Base-by-base conservation (phyloP, 92 coral and sea anemone species). In the Galaxea fascicularis region DNA sequence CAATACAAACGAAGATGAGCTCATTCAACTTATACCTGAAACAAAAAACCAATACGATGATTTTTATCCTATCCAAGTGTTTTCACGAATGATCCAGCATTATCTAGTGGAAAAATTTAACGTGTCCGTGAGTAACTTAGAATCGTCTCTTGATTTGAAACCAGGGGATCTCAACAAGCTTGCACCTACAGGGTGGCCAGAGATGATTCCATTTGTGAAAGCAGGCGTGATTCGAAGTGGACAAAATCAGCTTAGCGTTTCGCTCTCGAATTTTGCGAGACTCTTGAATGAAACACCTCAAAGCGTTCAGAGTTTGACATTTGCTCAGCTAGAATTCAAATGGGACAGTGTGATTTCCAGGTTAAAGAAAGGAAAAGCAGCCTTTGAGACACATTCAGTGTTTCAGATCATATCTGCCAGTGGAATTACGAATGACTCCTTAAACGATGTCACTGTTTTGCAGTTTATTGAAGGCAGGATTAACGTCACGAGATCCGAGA, bases 101-200 rank as follows among this genome's bases (percentile, higher is more conserved):
- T 65, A 53, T 58, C 74, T 73, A 41, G 70, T 27, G 0, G 86
- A 21, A 1, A 88, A 77, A 60, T 83, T 88, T 30, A 75, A n/a
- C 18, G 65, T 83, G 54, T 83, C 88, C 0, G 17, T 68, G 11
- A 45, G 8, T 17, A n/a, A 47, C 4, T 49, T 88, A 6, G 92
- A 76, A 35, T 58, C 44, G 24, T 27, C 58, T 17, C 30, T 77
- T 18, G 16, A 78, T 66, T 45, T 83, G 28, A 31, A 68, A 18
- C 31, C 35, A 3, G 75, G 73, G 16, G 82, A 82, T 45, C 41
- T 88, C 4, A 5, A 39, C 14, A 82, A 88, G 70, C 84, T 88
- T 10, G 73, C 96, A 20, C 96, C 94, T 39, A 84, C 96, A 20
- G 94, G 88, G 72, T 93, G 96, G 96, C 72, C 71, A 39, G 94